phyloP scores from a whole-genome alignment of 1,140 invertebrate species.

The Macrosteles quadrilineatus region DNA sequence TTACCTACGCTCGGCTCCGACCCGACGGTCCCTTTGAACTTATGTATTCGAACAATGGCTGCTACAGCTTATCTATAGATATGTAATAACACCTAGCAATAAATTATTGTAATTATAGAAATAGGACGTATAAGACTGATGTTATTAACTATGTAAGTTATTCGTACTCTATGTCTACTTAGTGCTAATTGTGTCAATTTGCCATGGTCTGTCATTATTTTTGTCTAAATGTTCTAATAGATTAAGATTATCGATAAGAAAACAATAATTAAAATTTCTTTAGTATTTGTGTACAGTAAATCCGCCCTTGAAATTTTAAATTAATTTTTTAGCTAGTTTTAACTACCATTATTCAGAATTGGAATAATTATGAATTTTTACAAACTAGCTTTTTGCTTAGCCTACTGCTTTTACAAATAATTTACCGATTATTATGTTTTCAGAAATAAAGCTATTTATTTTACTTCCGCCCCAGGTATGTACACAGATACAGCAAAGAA shows the following conservation, averaged over 20 bases:
- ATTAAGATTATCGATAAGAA: not conserved
- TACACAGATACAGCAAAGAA: conserved; percentile 17
- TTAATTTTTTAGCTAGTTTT: not conserved
- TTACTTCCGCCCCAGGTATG: no score
- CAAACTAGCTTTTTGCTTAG: no score
- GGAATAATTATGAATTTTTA: no score
- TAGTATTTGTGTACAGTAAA: not conserved
- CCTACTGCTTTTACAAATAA: no score
- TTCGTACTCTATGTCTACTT: not conserved
- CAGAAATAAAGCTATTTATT: no score
- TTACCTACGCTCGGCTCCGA: not conserved
- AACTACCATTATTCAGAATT: not conserved
- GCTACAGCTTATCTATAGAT: not conserved
- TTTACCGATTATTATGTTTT: no score
- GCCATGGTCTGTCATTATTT: not conserved
- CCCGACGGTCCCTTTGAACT: not conserved
- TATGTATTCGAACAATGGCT: no score
- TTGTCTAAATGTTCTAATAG: not conserved
- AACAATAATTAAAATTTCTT: not conserved
- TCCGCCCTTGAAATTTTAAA: not conserved
- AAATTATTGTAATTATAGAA: not conserved
- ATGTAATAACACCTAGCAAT: conserved; percentile 4
- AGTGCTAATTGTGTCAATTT: not conserved
- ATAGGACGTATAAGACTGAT: conserved; percentile 16
- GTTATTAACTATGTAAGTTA: conserved; percentile 1